Percentiles rank a stretch among this genome's conserved stretches.
These are phyloP conservation scores for Morus bassanus DNA, from an alignment of 2,797 vertebrate species.

Conservation along the genomic window DNA sequence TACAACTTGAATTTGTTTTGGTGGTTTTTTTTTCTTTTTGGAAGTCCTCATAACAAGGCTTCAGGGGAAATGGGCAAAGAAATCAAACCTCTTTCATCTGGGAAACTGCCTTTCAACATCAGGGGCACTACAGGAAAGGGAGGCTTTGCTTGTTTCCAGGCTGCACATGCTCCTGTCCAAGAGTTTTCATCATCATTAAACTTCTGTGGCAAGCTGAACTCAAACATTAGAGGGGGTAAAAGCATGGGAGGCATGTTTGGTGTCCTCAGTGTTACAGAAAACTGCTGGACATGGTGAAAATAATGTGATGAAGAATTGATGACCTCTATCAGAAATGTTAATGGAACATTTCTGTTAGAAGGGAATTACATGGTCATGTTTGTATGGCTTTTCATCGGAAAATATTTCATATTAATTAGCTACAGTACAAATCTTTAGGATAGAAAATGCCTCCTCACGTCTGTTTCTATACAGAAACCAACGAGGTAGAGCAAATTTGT, in stretches of 20 bases:
- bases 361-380: conserved; percentile 31
- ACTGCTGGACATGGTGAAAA: background rate
- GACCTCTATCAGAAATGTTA: conserved; percentile 17
- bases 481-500: conserved; percentile 24
- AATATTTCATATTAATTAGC: conserved; percentile 39
- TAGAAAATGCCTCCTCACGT: background rate
- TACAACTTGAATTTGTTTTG: background rate
- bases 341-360: conserved; percentile 36
- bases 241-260: background rate
- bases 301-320: background rate
- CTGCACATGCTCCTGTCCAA: background rate
- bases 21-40: too few species aligned
- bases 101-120: background rate
- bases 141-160: background rate
- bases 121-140: background rate
- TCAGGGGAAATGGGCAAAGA: background rate
- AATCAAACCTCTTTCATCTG: background rate
- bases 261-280: background rate
- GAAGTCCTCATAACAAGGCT: background rate
- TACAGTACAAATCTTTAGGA: background rate
- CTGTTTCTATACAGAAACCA: conserved; percentile 34
- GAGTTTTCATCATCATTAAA: background rate
- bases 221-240: accelerated
- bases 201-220: background rate
- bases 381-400: conserved; percentile 25